A percentile compares a stretch with the other conserved stretches of the same genome.
phyloP scores from a whole-genome alignment of 2,888 invertebrate species.

The Smittia sp. region DNA sequence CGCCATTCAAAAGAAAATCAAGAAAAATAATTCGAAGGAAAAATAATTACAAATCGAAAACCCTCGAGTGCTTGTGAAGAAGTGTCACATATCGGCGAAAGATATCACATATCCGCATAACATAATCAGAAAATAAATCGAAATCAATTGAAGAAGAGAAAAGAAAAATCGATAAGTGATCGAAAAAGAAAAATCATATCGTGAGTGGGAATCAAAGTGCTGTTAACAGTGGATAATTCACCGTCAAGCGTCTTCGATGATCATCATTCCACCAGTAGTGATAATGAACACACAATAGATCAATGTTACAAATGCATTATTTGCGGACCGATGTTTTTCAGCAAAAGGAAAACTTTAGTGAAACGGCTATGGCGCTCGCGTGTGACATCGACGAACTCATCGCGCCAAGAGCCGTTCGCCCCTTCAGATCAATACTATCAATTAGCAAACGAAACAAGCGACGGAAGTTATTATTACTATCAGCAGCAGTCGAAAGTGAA shows the following conservation, averaged over 20 bases:
- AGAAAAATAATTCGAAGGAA: background rate
- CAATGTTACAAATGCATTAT: slow-evolving; percentile 55
- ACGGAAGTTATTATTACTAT: slow-evolving; percentile 42
- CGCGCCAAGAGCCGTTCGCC: slow-evolving; percentile 44
- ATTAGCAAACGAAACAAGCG: slow-evolving; percentile 43
- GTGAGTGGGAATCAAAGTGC: background rate
- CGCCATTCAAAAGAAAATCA: background rate
- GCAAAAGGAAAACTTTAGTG: slow-evolving; percentile 47
- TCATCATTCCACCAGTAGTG: slow-evolving; percentile 45
- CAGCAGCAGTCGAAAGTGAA: slow-evolving; percentile 43
- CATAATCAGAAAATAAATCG: background rate
- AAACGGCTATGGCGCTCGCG: slow-evolving; percentile 54
- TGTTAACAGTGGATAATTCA: background rate
- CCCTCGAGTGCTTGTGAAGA: background rate
- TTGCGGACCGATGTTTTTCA: slow-evolving; percentile 54
- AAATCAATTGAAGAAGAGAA: slow-evolving; percentile 16
- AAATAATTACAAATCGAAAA: background rate
- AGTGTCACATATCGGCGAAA: background rate
- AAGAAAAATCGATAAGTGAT: background rate
- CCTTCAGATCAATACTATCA: slow-evolving; percentile 24
- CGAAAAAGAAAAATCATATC: background rate
- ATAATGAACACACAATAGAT: slow-evolving; percentile 54
- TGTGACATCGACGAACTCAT: slow-evolving; percentile 44
- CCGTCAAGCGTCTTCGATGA: background rate
- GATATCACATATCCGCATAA: background rate